Evolutionary conservation across 2,888 invertebrate genomes (phyloP), one percentile per base, ranked within the genome.

Genomic region (Xanthorhoe spadicearia): DNA sequence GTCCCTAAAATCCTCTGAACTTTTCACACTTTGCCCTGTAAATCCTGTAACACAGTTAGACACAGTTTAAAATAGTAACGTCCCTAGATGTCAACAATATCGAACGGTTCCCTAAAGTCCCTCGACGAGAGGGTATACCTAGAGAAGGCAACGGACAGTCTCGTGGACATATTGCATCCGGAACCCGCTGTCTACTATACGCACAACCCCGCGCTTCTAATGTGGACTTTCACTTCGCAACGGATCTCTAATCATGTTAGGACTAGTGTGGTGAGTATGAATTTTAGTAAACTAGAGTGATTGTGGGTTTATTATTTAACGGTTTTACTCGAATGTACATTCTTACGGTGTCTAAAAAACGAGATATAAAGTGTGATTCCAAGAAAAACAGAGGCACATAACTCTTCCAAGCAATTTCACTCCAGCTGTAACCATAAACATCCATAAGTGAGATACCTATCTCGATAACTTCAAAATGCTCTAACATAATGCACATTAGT

Each of bases 41-140:
- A n/a, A n/a, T n/a, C n/a, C n/a, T n/a, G n/a, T n/a, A n/a, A n/a
- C n/a, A n/a, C n/a, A n/a, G n/a, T n/a, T n/a, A n/a, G n/a, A n/a
- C n/a, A n/a, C n/a, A n/a, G n/a, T 7, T 15, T 48, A 38, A 38
- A 46, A 13, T 10, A n/a, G n/a, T n/a, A n/a, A n/a, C n/a, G n/a
- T n/a, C n/a, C n/a, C 23, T 68, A 92, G 92, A 92, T 92, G 92
- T 88, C 92, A 23, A 79, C 89, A 18, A 82, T 92, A 81, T 92
- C 92, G 6, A 89, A 89, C 63, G 81, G 80, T 1, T 79, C 88
- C 15, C 67, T 89, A 3, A 78, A 82, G 54, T 87, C 91, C 0
- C 69, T 93, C 18, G 85, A 87, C 28, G 85, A 91, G 61, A 76
- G 90, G 28, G 86, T 92, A 0, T 84, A 85, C 68, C 67, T 92